Conservation (phyloP, 2,797 vertebrate species). For the Cuniculus paca region DNA sequence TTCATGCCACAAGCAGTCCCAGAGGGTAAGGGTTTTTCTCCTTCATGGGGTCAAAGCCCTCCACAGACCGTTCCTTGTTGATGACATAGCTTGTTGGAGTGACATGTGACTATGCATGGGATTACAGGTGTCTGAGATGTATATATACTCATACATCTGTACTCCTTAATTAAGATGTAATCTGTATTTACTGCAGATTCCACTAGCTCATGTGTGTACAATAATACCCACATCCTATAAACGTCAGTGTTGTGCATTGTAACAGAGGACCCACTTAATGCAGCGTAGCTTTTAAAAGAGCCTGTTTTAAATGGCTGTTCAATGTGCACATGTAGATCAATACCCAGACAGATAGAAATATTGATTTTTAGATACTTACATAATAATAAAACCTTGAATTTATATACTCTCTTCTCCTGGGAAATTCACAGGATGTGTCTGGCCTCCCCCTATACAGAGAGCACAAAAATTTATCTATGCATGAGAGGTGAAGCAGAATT, state of each 20-base stretch:
- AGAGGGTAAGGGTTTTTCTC: not conserved
- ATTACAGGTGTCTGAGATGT: not conserved
- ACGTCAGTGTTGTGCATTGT: not conserved
- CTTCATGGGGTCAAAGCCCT: not conserved
- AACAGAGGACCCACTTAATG: constrained; percentile 50
- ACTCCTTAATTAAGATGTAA: not conserved
- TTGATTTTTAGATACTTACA: constrained; percentile 79
- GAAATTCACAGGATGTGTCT: constrained; percentile 26
- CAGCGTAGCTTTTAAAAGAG: constrained; percentile 54
- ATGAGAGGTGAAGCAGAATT: constrained; percentile 14
- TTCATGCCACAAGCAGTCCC: not conserved
- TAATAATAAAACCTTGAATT: constrained; percentile 79
- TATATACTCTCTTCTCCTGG: constrained; percentile 53
- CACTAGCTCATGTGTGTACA: not conserved
- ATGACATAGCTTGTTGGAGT: not conserved
- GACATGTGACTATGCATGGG: not conserved
- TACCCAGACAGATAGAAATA: constrained; percentile 77
- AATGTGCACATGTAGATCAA: constrained; percentile 62
- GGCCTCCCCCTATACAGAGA: not conserved
- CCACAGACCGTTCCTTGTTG: not conserved
- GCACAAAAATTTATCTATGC: constrained; percentile 33
- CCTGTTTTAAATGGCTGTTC: constrained; percentile 65
- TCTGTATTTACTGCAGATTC: not conserved
- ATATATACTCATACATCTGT: too few relatives aligned
- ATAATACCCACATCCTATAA: not conserved